Base-by-base conservation (phyloP, 1,140 invertebrate genomes). In the Agraylea sexmaculata region DNA sequence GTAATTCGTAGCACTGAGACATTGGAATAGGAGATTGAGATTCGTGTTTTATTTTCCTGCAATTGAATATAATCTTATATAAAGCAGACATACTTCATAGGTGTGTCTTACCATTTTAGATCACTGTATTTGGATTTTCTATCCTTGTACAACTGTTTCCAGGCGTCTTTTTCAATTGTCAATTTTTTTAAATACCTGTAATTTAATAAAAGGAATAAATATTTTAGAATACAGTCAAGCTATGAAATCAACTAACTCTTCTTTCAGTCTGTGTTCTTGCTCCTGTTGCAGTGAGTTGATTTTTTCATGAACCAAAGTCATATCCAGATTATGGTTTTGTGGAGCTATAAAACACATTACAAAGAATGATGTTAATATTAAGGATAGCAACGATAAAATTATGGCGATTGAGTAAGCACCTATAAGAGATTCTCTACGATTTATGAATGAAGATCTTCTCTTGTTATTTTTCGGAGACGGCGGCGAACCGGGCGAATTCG, bases 141-240 rank as follows among this genome's bases (percentile, higher is more conserved):
- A 6, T 40, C 17, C 11, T 15, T n/a, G 11, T 39, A 44, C 15
- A 39, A 39, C 27, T n/a, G 3, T 40, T 40, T 44, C 42, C 42
- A 44, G 2, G 37, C 42, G 11, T 22, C 11, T 1, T 15, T 20
- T 39, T 44, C 42, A 1, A 22, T 38, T 34, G 23, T 7, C 10
- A 44, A 31, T 21, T 35, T 35, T 6, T 33, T 17, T n/a, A 33
- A 13, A 35, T 44, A 40, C 17, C 32, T 34, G 17, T 4, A 34
- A 34, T 31, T 31, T 31, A 31, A 31, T 31, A 31, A 8, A 31
- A 7, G 13, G 16, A 6, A 8, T 16, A 31, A 31, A 31, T 31
- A 31, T 12, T 12, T 8, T 5, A 5, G 10, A 31, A 31, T 12
- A 31, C 12, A 31, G 5, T 31, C 16, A 7, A 12, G 30, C 12